Evolutionary conservation across 2,888 invertebrate genomes (phyloP).

Genomic region (Aproaerema taeniolella): DNA sequence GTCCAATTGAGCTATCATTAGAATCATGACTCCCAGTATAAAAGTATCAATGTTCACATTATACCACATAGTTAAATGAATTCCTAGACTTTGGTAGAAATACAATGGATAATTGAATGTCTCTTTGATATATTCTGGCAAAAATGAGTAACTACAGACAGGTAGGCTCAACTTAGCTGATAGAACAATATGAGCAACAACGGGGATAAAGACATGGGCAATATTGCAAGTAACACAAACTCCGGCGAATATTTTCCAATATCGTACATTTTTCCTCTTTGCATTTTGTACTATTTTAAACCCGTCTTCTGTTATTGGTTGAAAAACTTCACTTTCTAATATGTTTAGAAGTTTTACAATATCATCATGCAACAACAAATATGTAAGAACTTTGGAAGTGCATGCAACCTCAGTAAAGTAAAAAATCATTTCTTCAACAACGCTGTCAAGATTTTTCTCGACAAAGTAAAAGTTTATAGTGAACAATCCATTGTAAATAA

Average conservation of each 20-base stretch:
- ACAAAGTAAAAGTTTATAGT: slow-evolving; percentile 17
- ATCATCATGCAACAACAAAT: slow-evolving; percentile 30
- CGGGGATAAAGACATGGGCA: slow-evolving; percentile 29
- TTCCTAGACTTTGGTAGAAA: slow-evolving; percentile 43
- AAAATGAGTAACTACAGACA: slow-evolving; percentile 41
- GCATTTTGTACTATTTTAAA: slow-evolving; percentile 31
- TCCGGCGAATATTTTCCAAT: slow-evolving; percentile 36
- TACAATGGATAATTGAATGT: slow-evolving; percentile 39
- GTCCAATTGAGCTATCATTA: slow-evolving; percentile 47
- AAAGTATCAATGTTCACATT: slow-evolving; percentile 47
- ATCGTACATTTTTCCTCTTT: slow-evolving; percentile 35
- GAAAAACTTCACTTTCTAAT: slow-evolving; percentile 43
- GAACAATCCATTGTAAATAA: slow-evolving; percentile 9
- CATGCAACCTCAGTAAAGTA: slow-evolving; percentile 40
- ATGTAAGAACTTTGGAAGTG: slow-evolving; percentile 40
- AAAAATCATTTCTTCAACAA: slow-evolving; percentile 45
- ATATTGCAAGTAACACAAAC: slow-evolving; percentile 32
- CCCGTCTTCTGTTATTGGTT: slow-evolving; percentile 30
- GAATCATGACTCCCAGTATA: slow-evolving; percentile 42
- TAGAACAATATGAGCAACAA: slow-evolving; percentile 33
- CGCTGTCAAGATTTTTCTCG: slow-evolving; percentile 28
- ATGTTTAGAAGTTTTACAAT: slow-evolving; percentile 31
- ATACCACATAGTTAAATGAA: slow-evolving; percentile 39
- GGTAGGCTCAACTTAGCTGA: slow-evolving; percentile 31
- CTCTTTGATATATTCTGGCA: slow-evolving; percentile 32